These are phyloP conservation scores for Aldrovandia affinis DNA, from an alignment of 2,797 vertebrate genomes.

Conservation along the genomic window DNA sequence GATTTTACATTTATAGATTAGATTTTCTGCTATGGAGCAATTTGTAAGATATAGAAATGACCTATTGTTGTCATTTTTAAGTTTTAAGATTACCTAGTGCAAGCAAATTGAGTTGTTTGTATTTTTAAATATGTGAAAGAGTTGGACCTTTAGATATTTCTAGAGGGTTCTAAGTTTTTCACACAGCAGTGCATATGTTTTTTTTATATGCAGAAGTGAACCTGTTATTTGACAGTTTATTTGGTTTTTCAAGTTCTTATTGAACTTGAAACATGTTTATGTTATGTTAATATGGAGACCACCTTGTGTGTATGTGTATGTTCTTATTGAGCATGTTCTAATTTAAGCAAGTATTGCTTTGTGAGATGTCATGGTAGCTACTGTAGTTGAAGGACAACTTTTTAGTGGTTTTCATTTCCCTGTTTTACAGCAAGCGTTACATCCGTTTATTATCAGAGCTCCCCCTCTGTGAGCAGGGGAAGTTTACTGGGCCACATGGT, in stretches of 20 bases:
- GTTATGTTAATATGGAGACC: not conserved
- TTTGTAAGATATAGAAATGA: not conserved
- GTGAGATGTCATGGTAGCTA: not conserved
- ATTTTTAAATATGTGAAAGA: not conserved
- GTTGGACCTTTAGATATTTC: not conserved
- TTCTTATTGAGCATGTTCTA: not conserved
- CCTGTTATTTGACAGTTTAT: not conserved
- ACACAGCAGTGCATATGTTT: not conserved
- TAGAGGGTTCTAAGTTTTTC: not conserved
- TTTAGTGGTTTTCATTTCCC: not conserved
- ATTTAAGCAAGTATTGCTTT: not conserved
- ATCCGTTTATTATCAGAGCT: slow-evolving; percentile 6
- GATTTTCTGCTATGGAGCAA: too few species aligned
- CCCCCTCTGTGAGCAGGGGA: not conserved
- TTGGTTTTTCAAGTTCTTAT: not conserved
- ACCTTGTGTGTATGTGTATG: not conserved
- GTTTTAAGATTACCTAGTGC: not conserved
- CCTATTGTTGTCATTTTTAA: not conserved
- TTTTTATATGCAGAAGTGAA: not conserved
- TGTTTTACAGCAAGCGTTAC: not conserved
- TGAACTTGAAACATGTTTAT: not conserved
- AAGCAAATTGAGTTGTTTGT: not conserved
- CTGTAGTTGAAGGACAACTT: not conserved
- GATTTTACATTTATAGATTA: too few species aligned
- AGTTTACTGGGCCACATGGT: slow-evolving; percentile 11